phyloP scores from a whole-genome alignment of 1,140 invertebrate species.

The Zaprionus gabonicus region DNA sequence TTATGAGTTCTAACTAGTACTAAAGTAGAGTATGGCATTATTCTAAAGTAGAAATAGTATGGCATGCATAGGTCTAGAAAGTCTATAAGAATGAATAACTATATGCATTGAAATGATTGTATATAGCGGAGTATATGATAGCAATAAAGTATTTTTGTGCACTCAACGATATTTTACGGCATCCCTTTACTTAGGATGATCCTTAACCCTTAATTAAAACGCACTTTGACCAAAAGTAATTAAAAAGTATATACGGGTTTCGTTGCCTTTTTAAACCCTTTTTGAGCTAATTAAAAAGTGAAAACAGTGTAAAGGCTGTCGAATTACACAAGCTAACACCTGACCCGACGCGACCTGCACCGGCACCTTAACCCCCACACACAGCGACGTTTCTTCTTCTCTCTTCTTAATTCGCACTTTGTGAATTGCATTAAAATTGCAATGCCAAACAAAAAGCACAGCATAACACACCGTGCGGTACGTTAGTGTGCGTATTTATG shows the following conservation, averaged over 20 bases:
- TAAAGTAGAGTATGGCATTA: too few relatives aligned
- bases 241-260: background rate
- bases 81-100: background rate
- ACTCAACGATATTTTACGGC: background rate
- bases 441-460: conserved; percentile 28
- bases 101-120: background rate
- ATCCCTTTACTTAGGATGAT: background rate
- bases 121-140: background rate
- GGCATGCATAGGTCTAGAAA: background rate
- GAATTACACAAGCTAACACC: conserved; percentile 27
- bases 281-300: conserved; percentile 37
- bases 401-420: conserved; percentile 23
- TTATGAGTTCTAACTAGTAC: too few relatives aligned
- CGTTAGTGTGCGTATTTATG: background rate
- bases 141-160: background rate
- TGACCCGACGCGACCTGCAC: background rate
- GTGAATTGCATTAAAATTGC: conserved; percentile 50
- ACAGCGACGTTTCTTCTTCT: too few relatives aligned
- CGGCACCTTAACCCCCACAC: background rate
- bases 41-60: background rate
- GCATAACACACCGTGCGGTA: conserved; percentile 1
- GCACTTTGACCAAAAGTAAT: background rate
- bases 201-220: background rate
- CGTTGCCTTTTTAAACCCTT: background rate
- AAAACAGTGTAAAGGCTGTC: conserved; percentile 27